Percentiles rank a stretch among this genome's conserved stretches.
phyloP scores from a whole-genome alignment of 2,888 invertebrate genomes.

The Agrilus cyanescens region DNA sequence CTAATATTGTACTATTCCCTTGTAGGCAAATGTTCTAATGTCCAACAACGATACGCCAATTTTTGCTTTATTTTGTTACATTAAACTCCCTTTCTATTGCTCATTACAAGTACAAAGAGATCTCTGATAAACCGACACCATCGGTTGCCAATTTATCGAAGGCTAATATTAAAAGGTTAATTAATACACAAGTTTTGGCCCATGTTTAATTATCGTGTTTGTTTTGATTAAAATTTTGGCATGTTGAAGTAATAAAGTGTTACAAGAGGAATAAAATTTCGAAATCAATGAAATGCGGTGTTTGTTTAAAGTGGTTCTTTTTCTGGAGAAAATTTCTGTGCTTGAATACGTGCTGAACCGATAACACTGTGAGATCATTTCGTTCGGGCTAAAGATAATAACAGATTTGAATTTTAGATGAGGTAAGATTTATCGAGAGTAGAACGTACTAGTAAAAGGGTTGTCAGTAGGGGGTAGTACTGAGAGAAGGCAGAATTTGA shows the following conservation, averaged over 20 bases:
- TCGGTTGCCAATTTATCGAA: no score
- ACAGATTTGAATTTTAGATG: constrained; percentile 34
- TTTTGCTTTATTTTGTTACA: no score
- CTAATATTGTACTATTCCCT: constrained; percentile 35
- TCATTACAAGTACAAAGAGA: no score
- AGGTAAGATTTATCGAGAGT: constrained; percentile 29
- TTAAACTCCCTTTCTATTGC: no score
- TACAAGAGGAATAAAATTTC: no score
- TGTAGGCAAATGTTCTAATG: constrained; percentile 22
- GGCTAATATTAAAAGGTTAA: no score
- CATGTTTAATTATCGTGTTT: no score
- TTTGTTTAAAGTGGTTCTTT: no score
- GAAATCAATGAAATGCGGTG: not conserved
- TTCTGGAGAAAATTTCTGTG: constrained; percentile 7
- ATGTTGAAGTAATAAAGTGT: no score
- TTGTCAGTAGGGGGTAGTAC: constrained; percentile 27
- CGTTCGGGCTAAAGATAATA: constrained; percentile 28
- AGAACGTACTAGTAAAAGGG: constrained; percentile 27
- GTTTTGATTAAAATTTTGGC: not conserved
- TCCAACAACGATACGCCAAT: no score
- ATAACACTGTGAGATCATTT: constrained; percentile 30
- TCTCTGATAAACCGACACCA: no score
- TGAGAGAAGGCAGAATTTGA: constrained; percentile 28
- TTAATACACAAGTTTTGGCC: no score
- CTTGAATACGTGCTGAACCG: constrained; percentile 18